These are phyloP conservation scores for Chymomyza costata DNA, from an alignment of 1,140 invertebrate species.

Conservation along the genomic window DNA sequence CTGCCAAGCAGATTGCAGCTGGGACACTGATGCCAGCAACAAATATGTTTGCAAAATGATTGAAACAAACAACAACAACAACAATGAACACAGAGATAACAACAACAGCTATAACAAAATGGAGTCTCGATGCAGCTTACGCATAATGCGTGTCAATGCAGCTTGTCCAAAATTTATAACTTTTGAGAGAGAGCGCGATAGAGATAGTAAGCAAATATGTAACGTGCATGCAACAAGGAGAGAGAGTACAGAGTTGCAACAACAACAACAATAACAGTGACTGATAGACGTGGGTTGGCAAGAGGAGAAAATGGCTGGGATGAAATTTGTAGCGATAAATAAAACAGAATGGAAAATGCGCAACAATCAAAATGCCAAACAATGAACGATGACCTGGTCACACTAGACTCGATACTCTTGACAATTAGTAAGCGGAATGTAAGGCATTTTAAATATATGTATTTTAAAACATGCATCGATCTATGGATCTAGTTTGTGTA, in stretches of 20 bases:
- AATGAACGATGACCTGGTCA: too few relatives aligned
- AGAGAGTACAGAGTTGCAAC: constrained; percentile 19
- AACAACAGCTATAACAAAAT: constrained; percentile 22
- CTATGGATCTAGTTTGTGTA: too few relatives aligned
- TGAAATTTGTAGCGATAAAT: constrained; percentile 61
- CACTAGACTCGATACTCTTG: too few relatives aligned
- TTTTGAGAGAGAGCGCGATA: too few relatives aligned
- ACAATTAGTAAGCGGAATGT: too few relatives aligned
- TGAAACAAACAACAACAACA: constrained; percentile 22
- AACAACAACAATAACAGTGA: too few relatives aligned
- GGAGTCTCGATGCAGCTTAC: too few relatives aligned
- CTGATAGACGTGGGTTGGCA: constrained; percentile 48
- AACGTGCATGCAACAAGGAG: constrained; percentile 29
- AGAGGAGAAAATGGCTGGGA: constrained; percentile 54
- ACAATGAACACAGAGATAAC: constrained; percentile 27
- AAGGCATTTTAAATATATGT: too few relatives aligned
- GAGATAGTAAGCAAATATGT: constrained; percentile 40
- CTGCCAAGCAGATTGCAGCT: too few relatives aligned
- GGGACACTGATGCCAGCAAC: too few relatives aligned
- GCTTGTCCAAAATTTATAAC: constrained; percentile 54
- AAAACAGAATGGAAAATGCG: constrained; percentile 24
- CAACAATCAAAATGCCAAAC: constrained; percentile 36
- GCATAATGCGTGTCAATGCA: constrained; percentile 42
- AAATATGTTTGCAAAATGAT: constrained; percentile 1
- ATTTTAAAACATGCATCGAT: too few relatives aligned